Base-by-base conservation (phyloP, 2,113 vertebrate genomes). In the Illadopsis cleaveri region DNA sequence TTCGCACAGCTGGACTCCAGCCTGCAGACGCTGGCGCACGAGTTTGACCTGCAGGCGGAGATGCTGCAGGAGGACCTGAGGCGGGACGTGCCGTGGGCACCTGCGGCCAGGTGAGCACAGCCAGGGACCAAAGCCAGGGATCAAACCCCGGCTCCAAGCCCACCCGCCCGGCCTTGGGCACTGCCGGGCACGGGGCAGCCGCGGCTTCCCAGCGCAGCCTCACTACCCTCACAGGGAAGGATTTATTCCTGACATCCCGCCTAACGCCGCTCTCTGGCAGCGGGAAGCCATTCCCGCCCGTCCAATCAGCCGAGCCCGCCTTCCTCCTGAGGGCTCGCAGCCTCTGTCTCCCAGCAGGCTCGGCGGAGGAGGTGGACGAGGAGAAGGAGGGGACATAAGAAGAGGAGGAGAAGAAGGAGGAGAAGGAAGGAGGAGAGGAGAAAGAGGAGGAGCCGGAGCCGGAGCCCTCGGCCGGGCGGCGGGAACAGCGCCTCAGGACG, bases 1-100 rank as follows among this genome's bases (percentile, higher is more conserved):
- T 98, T 98, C 84, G 93, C 89, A 24, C 93, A 94, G 51, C 94
- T 98, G 75, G 98, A 98, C 40, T 88, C n/a, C 9, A 92, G 86
- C 86, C 81, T 97, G 90, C 92, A 95, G 42, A 83, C 51, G 8
- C 96, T 98, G 88, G 94, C 24, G 2, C 82, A 70, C 27, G 97
- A 81, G 25, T 98, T 98, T 17, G 95, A 98, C 42, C 76, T 82
- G 86, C 98, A 96, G n/a, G 95, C 61, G 0, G 84, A 91, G 57
- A 42, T 10, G 28, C 69, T 69, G 70, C 0, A 11, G 47, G 8
- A 61, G 47, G 84, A 86, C 38, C 73, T 78, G 73, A 12, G 73
- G 73, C 95, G 92, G 78, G 97, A 98, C 2, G 56, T 72, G 20
- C 61, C 77, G 2, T 90, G 96, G 47, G 82, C 71, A 4, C 68